Evolutionary conservation across 1,140 invertebrate species (phyloP), one percentile per base, ranked within the genome.

Genomic region (Samia ricini): DNA sequence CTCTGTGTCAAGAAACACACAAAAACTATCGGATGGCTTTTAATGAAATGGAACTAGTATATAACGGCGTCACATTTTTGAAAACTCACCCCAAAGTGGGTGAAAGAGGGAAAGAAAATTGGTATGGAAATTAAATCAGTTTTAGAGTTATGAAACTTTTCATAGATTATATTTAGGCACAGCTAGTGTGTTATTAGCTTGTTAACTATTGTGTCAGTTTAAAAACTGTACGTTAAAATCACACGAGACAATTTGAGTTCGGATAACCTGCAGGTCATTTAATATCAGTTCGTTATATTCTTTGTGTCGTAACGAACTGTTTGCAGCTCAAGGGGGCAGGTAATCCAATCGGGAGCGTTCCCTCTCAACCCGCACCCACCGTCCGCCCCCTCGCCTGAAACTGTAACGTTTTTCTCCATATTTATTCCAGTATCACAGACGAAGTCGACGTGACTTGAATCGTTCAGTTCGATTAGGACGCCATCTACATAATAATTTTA

Each of bases 381-480:
- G 56, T 63, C 52, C 61, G 21, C 22, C 48, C 21, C 26, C 55
- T 52, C 8, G 51, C 19, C 20, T 66, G 61, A 67, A 68, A 68
- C 76, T 71, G 72, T 69, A 74, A 68, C 77, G 72, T 73, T 81
- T 82, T 81, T 77, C 74, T 69, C 69, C 64, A 69, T 79, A 76
- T 79, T 83, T 81, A 78, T 83, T 69, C 65, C 76, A 71, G 77
- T 79, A 83, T 83, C 81, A 78, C 71, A 78, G 71, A 62, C 71
- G 68, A 57, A 50, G 33, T n/a, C n/a, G 2, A 72, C 79, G 81
- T 81, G 81, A 77, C 24, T 4, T 5, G 76, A 79, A 77, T 81
- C 42, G n/a, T 10, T 50, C 4, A 5, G 55, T 64, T 73, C 63
- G 69, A 68, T 70, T 68, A 64, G 56, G 8, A 56, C 10, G 18